These are phyloP conservation scores for Lepas anatifera DNA, from an alignment of 2,888 invertebrate species.

Conservation along the genomic window DNA sequence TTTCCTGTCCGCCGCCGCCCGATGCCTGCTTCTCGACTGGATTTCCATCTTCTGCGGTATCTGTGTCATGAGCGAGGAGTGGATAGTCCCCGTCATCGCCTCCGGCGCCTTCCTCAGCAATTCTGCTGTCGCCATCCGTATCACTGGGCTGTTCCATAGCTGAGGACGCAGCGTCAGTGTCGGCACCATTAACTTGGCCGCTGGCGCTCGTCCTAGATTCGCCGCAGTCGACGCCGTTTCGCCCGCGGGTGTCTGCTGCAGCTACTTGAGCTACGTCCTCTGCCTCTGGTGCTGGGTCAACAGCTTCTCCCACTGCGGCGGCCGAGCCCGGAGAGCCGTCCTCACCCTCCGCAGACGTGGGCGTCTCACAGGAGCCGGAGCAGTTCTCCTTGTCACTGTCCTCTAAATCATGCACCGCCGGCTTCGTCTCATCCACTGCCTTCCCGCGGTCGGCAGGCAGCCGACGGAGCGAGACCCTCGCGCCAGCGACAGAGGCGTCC, in stretches of 20 bases:
- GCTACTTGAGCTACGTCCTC: neutral
- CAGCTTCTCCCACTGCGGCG: neutral
- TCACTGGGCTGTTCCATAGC: too few species aligned
- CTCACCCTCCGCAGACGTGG: neutral
- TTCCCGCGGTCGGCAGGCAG: too few species aligned
- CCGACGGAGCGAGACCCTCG: neutral
- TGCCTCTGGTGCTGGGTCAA: neutral
- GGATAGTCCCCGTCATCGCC: too few species aligned
- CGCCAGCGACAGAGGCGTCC: neutral
- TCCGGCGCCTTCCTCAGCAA: too few species aligned
- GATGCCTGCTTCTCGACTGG: too few species aligned
- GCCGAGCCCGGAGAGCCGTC: neutral
- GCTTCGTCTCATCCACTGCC: neutral
- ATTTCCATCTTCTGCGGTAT: too few species aligned
- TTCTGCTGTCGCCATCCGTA: too few species aligned
- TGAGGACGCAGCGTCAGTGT: too few species aligned
- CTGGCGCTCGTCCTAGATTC: too few species aligned
- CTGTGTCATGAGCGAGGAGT: too few species aligned
- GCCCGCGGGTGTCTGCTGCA: neutral
- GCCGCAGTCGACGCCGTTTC: neutral
- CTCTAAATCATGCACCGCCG: neutral
- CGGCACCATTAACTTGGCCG: too few species aligned
- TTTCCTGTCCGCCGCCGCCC: neutral
- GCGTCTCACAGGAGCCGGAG: neutral
- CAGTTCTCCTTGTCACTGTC: slow-evolving; percentile 9